Conservation (phyloP, 2,113 vertebrate genomes). For the Polyodon spathula region DNA sequence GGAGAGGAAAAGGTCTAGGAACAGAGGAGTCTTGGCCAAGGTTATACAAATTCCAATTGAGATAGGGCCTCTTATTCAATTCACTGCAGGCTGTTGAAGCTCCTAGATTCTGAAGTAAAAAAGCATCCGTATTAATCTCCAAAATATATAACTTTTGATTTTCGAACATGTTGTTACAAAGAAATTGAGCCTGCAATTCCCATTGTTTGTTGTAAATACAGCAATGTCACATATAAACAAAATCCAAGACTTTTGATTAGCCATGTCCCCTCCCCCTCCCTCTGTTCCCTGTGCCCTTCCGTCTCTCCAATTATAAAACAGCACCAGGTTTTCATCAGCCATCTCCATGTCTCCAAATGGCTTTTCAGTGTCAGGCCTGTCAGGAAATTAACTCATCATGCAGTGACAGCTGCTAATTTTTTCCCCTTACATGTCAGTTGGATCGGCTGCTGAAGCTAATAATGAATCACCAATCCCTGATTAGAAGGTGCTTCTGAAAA, state of each 20-base stretch:
- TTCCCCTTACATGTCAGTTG: slow-evolving; percentile 85
- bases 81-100: too few species aligned
- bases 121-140: too few species aligned
- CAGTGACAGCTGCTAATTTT: slow-evolving; percentile 97
- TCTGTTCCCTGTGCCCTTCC: slow-evolving; percentile 45
- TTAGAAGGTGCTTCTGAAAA: slow-evolving; percentile 78
- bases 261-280: slow-evolving; percentile 27
- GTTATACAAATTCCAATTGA: too few species aligned
- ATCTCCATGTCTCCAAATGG: slow-evolving; percentile 67
- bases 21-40: too few species aligned
- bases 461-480: slow-evolving; percentile 87
- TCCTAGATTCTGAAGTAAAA: too few species aligned
- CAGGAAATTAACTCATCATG: slow-evolving; percentile 97
- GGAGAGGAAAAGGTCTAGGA: too few species aligned
- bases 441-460: slow-evolving; percentile 86
- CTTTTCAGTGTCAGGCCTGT: slow-evolving; percentile 80
- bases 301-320: slow-evolving; percentile 75
- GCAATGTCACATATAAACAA: background rate
- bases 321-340: slow-evolving; percentile 83
- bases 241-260: background rate
- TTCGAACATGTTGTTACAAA: too few species aligned
- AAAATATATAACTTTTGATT: too few species aligned
- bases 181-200: background rate
- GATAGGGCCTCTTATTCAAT: too few species aligned
- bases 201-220: background rate